A percentile compares a stretch with the other conserved stretches of the same genome.
Evolutionary conservation across 2,113 vertebrate species (phyloP).

Genomic region (Trinectes maculatus): DNA sequence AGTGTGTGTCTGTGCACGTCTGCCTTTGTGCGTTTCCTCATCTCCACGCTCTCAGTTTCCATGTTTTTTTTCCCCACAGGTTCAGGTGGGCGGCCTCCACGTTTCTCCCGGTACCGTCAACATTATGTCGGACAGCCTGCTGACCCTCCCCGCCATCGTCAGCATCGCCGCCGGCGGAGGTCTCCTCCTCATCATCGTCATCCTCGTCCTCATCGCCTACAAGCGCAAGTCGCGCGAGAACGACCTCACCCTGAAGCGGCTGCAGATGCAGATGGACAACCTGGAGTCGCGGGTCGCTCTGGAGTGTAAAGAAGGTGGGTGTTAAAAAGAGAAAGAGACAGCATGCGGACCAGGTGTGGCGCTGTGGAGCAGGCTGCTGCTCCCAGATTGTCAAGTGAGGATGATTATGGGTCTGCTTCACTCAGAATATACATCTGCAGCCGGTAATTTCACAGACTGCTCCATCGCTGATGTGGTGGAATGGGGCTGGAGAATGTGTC

Average conservation of each 20-base stretch:
- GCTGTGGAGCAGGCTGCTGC: neutral
- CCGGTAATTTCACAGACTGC: conserved; percentile 18
- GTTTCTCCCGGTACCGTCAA: conserved; percentile 93
- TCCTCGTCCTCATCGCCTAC: conserved; percentile 98
- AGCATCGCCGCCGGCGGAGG: conserved; percentile 96
- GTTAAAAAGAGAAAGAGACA: neutral
- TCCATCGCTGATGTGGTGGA: conserved; percentile 9
- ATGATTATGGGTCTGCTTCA: neutral
- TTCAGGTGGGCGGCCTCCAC: conserved; percentile 92
- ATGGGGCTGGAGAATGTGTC: conserved; percentile 6
- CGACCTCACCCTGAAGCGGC: conserved; percentile 95
- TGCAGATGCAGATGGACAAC: conserved; percentile 99
- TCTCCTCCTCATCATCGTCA: conserved; percentile 96
- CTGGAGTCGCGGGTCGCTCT: conserved; percentile 96
- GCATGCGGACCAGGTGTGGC: neutral
- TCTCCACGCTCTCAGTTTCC: conserved; percentile 5
- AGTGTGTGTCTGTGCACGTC: conserved; percentile 43
- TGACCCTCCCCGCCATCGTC: conserved; percentile 95
- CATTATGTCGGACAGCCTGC: conserved; percentile 93
- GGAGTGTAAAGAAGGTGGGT: conserved; percentile 96
- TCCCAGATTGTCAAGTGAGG: neutral
- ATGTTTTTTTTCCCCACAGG: conserved; percentile 75
- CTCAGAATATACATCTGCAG: conserved; percentile 11
- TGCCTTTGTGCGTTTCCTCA: neutral
- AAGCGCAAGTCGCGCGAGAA: conserved; percentile 97